phyloP scores from a whole-genome alignment of 1,140 invertebrate genomes.

The Penaeus japonicus region DNA sequence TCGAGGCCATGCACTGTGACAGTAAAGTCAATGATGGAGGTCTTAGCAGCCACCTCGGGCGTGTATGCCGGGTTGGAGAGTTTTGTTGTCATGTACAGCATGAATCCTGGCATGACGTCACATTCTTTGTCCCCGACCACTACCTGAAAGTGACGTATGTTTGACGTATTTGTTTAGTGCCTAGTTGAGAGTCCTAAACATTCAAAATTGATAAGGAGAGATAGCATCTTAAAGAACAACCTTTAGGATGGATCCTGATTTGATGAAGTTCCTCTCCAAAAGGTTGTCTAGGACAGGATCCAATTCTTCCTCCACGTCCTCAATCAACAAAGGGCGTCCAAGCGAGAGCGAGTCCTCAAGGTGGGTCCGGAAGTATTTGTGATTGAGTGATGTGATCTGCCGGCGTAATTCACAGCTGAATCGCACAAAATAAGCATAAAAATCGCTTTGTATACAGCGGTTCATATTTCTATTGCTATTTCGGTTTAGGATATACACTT shows the following conservation, averaged over 20 bases:
- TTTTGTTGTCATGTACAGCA: constrained; percentile 95
- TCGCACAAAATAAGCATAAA: too few relatives aligned
- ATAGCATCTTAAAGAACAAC: constrained; percentile 65
- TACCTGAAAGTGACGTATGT: constrained; percentile 61
- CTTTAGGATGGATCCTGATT: constrained; percentile 93
- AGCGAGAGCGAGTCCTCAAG: constrained; percentile 94
- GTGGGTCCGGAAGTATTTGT: constrained; percentile 96
- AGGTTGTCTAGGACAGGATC: constrained; percentile 97
- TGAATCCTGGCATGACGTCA: constrained; percentile 95
- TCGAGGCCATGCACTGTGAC: constrained; percentile 96
- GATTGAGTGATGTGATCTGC: constrained; percentile 89
- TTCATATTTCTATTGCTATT: too few relatives aligned
- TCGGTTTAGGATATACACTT: neutral
- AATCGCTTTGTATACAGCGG: too few relatives aligned
- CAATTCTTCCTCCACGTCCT: constrained; percentile 94
- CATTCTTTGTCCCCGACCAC: constrained; percentile 95
- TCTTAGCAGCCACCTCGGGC: constrained; percentile 95
- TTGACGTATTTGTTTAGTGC: too few relatives aligned
- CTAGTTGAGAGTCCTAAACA: too few relatives aligned
- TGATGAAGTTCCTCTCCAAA: constrained; percentile 97
- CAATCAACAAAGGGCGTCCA: constrained; percentile 89
- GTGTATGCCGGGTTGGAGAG: constrained; percentile 94
- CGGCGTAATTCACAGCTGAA: too few relatives aligned
- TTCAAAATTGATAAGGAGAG: too few relatives aligned
- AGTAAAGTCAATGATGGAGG: constrained; percentile 96